Conservation (phyloP, 2,113 vertebrate species). For the Neolamprologus modestus region DNA sequence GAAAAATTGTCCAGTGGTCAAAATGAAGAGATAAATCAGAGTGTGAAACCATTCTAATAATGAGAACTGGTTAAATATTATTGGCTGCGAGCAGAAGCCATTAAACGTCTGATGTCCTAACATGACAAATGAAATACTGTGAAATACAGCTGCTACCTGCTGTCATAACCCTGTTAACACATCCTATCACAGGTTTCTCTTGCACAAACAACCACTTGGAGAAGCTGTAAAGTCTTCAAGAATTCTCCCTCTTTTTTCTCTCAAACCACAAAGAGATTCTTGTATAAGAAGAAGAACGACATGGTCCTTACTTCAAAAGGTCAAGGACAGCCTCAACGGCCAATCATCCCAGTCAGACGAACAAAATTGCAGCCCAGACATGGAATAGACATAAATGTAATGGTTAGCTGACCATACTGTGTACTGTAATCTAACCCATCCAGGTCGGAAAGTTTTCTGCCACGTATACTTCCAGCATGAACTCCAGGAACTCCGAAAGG, state of each 20-base stretch:
- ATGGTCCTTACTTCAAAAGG: neutral
- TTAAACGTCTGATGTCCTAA: conserved; percentile 48
- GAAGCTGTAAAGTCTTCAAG: conserved; percentile 1
- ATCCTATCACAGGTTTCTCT: conserved; percentile 1
- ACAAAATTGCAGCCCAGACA: conserved; percentile 24
- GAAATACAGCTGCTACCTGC: conserved; percentile 32
- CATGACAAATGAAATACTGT: conserved; percentile 51
- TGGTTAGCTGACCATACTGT: neutral
- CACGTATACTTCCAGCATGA: neutral
- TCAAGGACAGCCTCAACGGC: conserved; percentile 34
- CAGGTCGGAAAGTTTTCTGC: neutral
- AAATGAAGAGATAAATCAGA: conserved; percentile 68
- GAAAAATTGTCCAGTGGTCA: conserved; percentile 9
- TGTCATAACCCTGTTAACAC: conserved; percentile 28
- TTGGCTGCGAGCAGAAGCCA: conserved; percentile 27
- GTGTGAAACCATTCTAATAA: conserved; percentile 52
- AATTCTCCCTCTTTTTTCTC: neutral
- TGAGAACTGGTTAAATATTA: conserved; percentile 52
- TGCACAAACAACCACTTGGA: conserved; percentile 16
- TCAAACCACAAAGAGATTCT: neutral
- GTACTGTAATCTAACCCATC: neutral
- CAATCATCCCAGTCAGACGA: conserved; percentile 15
- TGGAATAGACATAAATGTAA: neutral
- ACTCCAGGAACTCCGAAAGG: neutral
- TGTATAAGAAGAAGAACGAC: conserved; percentile 10